phyloP scores from a whole-genome alignment of 2,797 vertebrate species.

The Amniataba percoides region DNA sequence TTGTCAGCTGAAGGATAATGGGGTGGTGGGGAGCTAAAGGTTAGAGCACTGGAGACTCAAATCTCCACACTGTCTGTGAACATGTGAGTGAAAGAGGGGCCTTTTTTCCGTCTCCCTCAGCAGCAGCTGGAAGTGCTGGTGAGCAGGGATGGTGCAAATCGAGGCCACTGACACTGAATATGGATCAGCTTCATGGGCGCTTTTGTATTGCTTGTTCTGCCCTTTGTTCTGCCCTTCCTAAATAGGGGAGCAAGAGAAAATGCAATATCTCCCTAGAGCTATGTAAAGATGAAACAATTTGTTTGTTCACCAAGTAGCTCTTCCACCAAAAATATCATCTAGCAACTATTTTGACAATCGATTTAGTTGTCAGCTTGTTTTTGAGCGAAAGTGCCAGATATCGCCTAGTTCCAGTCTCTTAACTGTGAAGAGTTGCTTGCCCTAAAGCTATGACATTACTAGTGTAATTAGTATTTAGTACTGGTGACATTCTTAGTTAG shows the following conservation, averaged over 20 bases:
- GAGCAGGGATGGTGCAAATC: slow-evolving; percentile 36
- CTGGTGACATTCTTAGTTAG: neutral
- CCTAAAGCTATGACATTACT: slow-evolving; percentile 1
- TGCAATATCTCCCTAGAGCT: slow-evolving; percentile 6
- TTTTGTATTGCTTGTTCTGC: slow-evolving; percentile 52
- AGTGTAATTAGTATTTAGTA: neutral
- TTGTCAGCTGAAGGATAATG: slow-evolving; percentile 43
- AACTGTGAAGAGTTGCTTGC: neutral
- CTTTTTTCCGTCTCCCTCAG: slow-evolving; percentile 27
- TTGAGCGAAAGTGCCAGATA: neutral
- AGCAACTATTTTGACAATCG: neutral
- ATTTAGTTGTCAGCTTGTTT: slow-evolving; percentile 4
- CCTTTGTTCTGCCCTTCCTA: slow-evolving; percentile 43
- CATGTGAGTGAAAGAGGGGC: slow-evolving; percentile 42
- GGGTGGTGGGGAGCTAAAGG: slow-evolving; percentile 54
- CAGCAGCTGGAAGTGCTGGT: slow-evolving; percentile 25
- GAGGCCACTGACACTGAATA: slow-evolving; percentile 55
- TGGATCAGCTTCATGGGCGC: slow-evolving; percentile 44
- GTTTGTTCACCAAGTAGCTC: neutral
- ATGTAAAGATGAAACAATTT: slow-evolving; percentile 28
- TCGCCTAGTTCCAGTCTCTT: neutral
- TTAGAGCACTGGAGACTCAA: slow-evolving; percentile 50
- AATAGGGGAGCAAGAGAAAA: slow-evolving; percentile 27
- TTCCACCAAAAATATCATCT: neutral
- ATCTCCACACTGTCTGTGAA: slow-evolving; percentile 40